phyloP scores from a whole-genome alignment of 1,140 invertebrate species.

The Zeugodacus cucurbitae region DNA sequence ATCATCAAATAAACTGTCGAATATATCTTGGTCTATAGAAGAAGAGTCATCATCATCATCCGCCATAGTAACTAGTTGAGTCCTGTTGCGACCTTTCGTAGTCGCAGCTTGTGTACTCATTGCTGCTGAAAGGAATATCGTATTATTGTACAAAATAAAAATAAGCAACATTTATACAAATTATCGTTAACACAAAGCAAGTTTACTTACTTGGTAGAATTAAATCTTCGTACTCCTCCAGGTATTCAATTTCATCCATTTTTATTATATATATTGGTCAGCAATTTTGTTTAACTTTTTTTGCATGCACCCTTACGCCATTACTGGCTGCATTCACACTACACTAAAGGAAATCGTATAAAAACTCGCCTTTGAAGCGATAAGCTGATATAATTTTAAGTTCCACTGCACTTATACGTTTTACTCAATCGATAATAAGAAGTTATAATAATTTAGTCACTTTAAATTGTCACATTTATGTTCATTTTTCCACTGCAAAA shows the following conservation, averaged over 20 bases:
- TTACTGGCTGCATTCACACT: neutral
- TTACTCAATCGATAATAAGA: neutral
- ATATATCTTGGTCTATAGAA: conserved; percentile 46
- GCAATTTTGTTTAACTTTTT: neutral
- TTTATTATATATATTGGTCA: conserved; percentile 36
- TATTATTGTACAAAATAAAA: neutral
- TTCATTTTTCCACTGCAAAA: neutral
- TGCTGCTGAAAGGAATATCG: neutral
- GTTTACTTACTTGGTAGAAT: conserved; percentile 45
- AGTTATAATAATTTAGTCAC: neutral
- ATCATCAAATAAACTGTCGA: conserved; percentile 46
- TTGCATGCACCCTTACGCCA: conserved; percentile 4
- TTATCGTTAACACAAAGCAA: neutral
- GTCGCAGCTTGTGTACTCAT: neutral
- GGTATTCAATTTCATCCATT: conserved; percentile 48
- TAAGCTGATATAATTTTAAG: neutral
- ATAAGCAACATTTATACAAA: neutral
- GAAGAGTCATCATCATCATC: conserved; percentile 43
- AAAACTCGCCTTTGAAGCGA: neutral
- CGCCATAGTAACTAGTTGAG: neutral
- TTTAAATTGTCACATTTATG: neutral
- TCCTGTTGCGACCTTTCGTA: neutral
- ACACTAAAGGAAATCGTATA: conserved; percentile 1
- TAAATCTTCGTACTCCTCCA: conserved; percentile 48
- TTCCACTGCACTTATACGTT: neutral